These are phyloP conservation scores for Lethenteron camtschaticum DNA, from an alignment of 2,113 vertebrate genomes.

Conservation along the genomic window DNA sequence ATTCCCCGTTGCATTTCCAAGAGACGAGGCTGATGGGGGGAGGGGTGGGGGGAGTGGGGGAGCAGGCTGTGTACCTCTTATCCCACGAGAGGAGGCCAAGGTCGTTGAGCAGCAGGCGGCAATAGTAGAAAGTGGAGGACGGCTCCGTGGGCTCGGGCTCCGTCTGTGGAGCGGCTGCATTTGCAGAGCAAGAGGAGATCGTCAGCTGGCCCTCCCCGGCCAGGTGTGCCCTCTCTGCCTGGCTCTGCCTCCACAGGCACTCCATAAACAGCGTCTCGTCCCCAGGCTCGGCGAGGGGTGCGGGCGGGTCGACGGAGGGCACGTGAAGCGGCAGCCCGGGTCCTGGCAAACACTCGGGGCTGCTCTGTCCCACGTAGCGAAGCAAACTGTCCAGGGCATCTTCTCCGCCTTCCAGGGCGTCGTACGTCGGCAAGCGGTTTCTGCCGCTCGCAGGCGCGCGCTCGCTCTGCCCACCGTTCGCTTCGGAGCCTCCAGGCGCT, in stretches of 20 bases:
- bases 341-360: conserved; percentile 61
- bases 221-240: background rate
- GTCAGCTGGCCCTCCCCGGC: background rate
- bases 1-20: too few species aligned
- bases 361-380: conserved; percentile 70
- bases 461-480: too few species aligned
- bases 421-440: conserved; percentile 11
- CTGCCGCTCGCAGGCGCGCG: too few species aligned
- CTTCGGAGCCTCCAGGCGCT: too few species aligned
- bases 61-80: conserved; percentile 46
- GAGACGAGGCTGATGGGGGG: too few species aligned
- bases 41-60: too few species aligned
- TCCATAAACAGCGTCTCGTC: background rate
- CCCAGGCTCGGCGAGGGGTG: background rate
- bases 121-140: conserved; percentile 91
- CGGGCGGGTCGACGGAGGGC: background rate
- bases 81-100: conserved; percentile 98
- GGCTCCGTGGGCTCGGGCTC: conserved; percentile 57
- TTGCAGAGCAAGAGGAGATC: too few species aligned
- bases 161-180: conserved; percentile 21
- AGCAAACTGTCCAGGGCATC: conserved; percentile 83
- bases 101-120: conserved; percentile 84
- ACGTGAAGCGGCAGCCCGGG: conserved; percentile 1
- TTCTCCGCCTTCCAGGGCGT: conserved; percentile 60
- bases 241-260: background rate